Conservation (phyloP, 2,888 invertebrate genomes). For the Drosophila acutilabella region DNA sequence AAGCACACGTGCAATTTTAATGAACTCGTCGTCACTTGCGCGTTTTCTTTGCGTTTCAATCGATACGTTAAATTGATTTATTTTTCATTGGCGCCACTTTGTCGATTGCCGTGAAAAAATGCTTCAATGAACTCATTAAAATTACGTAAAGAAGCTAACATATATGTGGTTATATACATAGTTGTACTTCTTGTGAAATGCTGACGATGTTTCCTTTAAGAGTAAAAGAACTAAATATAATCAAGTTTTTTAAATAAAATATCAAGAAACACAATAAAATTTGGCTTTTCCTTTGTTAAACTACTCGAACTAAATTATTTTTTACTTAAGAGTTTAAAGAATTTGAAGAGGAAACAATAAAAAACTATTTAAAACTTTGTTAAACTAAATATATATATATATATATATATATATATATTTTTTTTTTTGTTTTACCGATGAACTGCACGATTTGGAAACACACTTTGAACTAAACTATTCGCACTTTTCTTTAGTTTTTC, state of each 20-base stretch:
- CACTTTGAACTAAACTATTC: conserved; percentile 46
- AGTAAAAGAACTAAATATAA: not conserved
- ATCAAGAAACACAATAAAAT: too few species aligned
- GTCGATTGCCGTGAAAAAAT: conserved; percentile 20
- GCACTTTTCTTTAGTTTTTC: conserved; percentile 30
- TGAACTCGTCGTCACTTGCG: conserved; percentile 22
- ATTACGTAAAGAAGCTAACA: not conserved
- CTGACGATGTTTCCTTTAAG: not conserved
- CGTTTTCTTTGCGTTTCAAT: conserved; percentile 32
- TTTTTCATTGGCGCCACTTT: conserved; percentile 35
- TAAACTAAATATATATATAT: not conserved
- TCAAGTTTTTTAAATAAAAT: too few species aligned
- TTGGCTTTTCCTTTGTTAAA: too few species aligned
- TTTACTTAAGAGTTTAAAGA: too few species aligned
- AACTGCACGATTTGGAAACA: conserved; percentile 42
- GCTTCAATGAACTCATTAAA: conserved; percentile 3
- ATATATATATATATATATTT: not conserved
- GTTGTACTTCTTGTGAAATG: too few species aligned
- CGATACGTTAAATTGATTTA: conserved; percentile 57
- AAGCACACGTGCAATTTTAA: conserved; percentile 25
- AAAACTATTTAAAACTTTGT: not conserved
- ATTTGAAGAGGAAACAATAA: too few species aligned
- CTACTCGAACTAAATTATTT: too few species aligned
- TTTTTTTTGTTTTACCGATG: conserved; percentile 22
- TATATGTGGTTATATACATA: not conserved